Base-by-base conservation (phyloP, 2,113 vertebrate genomes). In the Lontra canadensis region DNA sequence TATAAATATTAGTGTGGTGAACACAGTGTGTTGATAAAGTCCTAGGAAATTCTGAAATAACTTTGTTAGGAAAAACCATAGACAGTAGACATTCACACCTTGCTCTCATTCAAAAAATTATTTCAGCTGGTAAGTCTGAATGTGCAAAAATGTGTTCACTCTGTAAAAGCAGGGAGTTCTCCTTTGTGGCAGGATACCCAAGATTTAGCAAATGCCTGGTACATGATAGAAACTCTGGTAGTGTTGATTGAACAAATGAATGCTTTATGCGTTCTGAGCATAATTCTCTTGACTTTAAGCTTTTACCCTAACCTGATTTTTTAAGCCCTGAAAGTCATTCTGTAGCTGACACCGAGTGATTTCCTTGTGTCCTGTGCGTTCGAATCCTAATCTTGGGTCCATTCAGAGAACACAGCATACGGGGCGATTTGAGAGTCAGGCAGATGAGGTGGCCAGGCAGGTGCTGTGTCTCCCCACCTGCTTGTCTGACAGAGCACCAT, bases 101-200 rank as follows among this genome's bases (percentile, higher is more conserved):
- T 44, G 25, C 42, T 17, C 4, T 80, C 20, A 26, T 47, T 93
- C 69, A 73, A 25, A 34, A 73, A 36, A n/a, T 71, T 31, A 31
- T 84, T 92, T 71, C 15, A 31, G 6, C 29, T 39, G 47, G 34
- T 4, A n/a, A 6, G 71, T 79, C 18, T 36, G 39, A 26, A 31
- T 1, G 3, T 23, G n/a, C 36, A 36, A 9, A 47, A 12, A 25
- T 1, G 3, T 0, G 10, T 44, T 9, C 20, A 2, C 2, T 31
- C 10, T 34, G 7, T 12, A 5, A 8, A 55, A 57, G 63, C 63
- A 9, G 31, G 36, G 26, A 23, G 2, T 14, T 47, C 55, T 44
- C 3, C 63, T 74, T 55, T 36, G 42, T 63, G 9, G 52, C 29
- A 5, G 18, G 25, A 4, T 8, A 15, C 7, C 42, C 18, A 7